These are phyloP conservation scores for Leptinotarsa juncta DNA, from an alignment of 2,888 invertebrate species.

Conservation along the genomic window DNA sequence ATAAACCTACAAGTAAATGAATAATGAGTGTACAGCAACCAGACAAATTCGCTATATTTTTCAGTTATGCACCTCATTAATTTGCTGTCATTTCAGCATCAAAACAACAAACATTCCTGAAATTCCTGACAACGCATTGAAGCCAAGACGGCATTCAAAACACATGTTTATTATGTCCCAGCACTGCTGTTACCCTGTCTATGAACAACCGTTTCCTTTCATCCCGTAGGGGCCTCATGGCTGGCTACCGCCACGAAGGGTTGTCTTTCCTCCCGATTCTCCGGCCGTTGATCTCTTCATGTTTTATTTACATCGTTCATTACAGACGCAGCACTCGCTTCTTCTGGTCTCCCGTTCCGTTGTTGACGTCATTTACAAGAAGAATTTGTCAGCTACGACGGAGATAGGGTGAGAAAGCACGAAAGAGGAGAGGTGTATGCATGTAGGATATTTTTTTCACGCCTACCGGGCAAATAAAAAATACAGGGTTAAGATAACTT, in stretches of 20 bases:
- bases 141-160: conserved; percentile 2
- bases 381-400: neutral
- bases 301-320: neutral
- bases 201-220: conserved; percentile 58
- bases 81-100: neutral
- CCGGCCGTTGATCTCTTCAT: neutral
- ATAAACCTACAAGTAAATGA: no score
- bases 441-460: no score
- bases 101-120: conserved; percentile 1
- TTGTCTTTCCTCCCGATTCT: neutral
- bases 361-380: conserved; percentile 17
- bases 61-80: neutral
- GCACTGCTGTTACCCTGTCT: conserved; percentile 55
- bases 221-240: conserved; percentile 59
- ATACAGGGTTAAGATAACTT: no score
- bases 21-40: neutral
- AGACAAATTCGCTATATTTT: neutral
- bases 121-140: neutral
- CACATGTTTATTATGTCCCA: conserved; percentile 23
- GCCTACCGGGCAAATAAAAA: no score
- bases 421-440: neutral
- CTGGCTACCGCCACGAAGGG: conserved; percentile 7
- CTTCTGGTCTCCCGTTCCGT: conserved; percentile 6
- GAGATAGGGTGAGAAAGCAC: neutral
- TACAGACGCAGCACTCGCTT: neutral